Percentiles rank a stretch among this genome's conserved stretches.
phyloP scores from a whole-genome alignment of 2,888 invertebrate species.

The Agriopis leucophaearia region DNA sequence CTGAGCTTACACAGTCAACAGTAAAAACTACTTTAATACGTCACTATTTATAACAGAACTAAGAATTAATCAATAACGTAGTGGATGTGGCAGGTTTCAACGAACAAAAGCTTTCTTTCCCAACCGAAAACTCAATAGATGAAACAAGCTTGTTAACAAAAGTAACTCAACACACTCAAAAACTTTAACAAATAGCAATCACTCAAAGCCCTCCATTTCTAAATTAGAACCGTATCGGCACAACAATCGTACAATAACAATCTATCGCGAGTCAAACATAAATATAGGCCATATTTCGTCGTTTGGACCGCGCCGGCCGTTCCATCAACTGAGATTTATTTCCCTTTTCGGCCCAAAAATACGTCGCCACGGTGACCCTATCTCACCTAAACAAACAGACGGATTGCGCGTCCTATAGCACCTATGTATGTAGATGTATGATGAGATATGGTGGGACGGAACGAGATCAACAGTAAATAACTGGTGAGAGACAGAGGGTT shows the following conservation, averaged over 20 bases:
- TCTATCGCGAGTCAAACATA: slow-evolving; percentile 49
- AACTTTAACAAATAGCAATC: slow-evolving; percentile 45
- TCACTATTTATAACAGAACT: neutral
- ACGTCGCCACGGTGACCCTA: slow-evolving; percentile 48
- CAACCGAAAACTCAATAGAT: slow-evolving; percentile 2
- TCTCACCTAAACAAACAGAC: slow-evolving; percentile 55
- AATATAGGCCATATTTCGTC: slow-evolving; percentile 51
- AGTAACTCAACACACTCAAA: slow-evolving; percentile 34
- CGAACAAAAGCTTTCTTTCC: neutral
- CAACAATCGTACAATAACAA: slow-evolving; percentile 52
- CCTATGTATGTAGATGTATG: slow-evolving; percentile 30
- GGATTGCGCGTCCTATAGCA: slow-evolving; percentile 37
- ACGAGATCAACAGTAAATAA: slow-evolving; percentile 82
- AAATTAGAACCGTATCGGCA: slow-evolving; percentile 50
- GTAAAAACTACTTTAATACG: too few relatives aligned
- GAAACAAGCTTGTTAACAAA: slow-evolving; percentile 24
- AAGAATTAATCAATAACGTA: neutral
- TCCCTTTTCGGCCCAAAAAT: slow-evolving; percentile 48
- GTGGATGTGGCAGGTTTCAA: slow-evolving; percentile 9
- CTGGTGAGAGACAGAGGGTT: slow-evolving; percentile 74
- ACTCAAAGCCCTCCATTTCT: slow-evolving; percentile 49
- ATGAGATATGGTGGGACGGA: slow-evolving; percentile 61
- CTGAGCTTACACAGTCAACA: too few relatives aligned
- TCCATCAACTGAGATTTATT: slow-evolving; percentile 50
- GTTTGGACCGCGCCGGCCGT: slow-evolving; percentile 44